phyloP scores from a whole-genome alignment of 2,888 invertebrate species.

The Pheosia tremula region DNA sequence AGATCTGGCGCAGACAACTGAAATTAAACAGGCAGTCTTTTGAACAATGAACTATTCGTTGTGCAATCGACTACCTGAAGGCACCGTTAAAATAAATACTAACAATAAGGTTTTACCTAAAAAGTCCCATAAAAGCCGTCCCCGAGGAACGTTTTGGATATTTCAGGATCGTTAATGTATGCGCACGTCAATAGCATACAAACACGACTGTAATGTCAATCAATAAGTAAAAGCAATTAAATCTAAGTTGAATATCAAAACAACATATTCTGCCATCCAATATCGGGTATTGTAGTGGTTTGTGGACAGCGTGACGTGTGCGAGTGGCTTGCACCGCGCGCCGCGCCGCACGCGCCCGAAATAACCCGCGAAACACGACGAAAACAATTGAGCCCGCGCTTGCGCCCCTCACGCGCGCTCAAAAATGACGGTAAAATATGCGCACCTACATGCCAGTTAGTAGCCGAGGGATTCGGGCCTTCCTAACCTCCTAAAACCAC shows the following conservation, averaged over 20 bases:
- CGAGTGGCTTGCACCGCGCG: constrained; percentile 72
- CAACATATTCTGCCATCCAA: constrained; percentile 48
- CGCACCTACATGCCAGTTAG: constrained; percentile 38
- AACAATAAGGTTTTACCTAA: too few relatives aligned
- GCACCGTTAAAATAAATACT: too few relatives aligned
- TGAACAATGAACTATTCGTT: too few relatives aligned
- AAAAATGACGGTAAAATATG: constrained; percentile 78
- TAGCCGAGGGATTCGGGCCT: constrained; percentile 6
- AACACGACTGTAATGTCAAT: not conserved
- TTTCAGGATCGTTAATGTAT: too few relatives aligned
- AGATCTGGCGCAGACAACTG: too few relatives aligned
- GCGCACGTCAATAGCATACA: too few relatives aligned
- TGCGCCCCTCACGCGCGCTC: constrained; percentile 68
- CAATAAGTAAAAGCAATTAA: too few relatives aligned
- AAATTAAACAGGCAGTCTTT: too few relatives aligned
- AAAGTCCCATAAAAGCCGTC: too few relatives aligned
- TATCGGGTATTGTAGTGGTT: constrained; percentile 62
- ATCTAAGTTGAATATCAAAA: constrained; percentile 18
- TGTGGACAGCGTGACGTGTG: constrained; percentile 68
- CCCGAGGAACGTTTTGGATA: too few relatives aligned
- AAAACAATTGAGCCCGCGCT: constrained; percentile 80
- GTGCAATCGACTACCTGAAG: too few relatives aligned
- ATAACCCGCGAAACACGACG: constrained; percentile 82
- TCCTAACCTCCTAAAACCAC: constrained; percentile 6
- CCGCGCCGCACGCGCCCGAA: constrained; percentile 71